Conservation (phyloP, 2,113 vertebrate genomes). For the Puntigrus tetrazona region DNA sequence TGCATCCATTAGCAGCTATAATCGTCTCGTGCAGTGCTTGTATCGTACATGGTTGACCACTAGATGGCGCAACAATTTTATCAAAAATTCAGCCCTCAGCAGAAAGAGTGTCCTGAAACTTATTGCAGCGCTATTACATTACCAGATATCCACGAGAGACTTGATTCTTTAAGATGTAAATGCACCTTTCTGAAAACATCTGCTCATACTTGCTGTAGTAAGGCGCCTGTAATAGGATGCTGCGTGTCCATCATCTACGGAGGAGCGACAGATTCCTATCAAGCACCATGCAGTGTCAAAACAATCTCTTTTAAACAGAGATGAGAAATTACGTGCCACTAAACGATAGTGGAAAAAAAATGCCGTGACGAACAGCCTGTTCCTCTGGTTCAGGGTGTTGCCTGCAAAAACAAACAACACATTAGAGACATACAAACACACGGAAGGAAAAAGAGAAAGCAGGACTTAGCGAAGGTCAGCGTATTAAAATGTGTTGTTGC, state of each 20-base stretch:
- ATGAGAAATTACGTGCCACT: not conserved
- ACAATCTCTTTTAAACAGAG: not conserved
- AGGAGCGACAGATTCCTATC: not conserved
- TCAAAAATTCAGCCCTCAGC: not conserved
- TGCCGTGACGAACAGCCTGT: not conserved
- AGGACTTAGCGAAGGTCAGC: slow-evolving; percentile 14
- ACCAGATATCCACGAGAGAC: not conserved
- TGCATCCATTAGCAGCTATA: not conserved
- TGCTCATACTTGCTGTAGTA: not conserved
- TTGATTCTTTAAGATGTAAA: not conserved
- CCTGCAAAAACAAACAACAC: slow-evolving; percentile 7
- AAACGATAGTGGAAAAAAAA: not conserved
- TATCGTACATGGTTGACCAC: not conserved
- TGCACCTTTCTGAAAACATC: not conserved
- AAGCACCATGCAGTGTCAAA: not conserved
- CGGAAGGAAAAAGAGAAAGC: not conserved
- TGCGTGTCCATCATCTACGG: not conserved
- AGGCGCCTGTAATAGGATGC: not conserved
- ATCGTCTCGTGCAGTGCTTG: not conserved
- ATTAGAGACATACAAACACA: not conserved
- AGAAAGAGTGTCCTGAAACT: not conserved
- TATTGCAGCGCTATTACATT: not conserved
- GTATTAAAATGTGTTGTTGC: not conserved
- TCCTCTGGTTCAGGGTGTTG: slow-evolving; percentile 18
- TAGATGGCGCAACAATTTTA: slow-evolving; percentile 11